Conservation (phyloP, 35 echinoderm and acorn worm species). For the Amphiura filiformis region DNA sequence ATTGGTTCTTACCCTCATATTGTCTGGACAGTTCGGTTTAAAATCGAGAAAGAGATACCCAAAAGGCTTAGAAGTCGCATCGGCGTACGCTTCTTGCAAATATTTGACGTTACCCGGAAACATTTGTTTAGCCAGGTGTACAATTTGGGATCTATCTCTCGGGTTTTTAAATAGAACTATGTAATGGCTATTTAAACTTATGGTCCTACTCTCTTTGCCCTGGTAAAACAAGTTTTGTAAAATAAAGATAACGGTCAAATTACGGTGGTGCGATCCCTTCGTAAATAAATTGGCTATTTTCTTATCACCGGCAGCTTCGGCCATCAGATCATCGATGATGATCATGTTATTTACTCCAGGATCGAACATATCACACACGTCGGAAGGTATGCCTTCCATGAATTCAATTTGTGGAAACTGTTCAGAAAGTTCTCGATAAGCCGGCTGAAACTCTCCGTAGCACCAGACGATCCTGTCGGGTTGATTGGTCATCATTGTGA, state of each 20-base stretch:
- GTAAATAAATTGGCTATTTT: constrained; percentile 42
- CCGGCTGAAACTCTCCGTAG: neutral
- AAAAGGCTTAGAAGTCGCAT: constrained; percentile 18
- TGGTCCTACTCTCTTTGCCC: constrained; percentile 57
- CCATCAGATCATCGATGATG: constrained; percentile 32
- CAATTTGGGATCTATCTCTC: constrained; percentile 13
- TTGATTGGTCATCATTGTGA: neutral
- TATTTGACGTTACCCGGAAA: constrained; percentile 29
- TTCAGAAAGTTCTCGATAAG: neutral
- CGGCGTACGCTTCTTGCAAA: constrained; percentile 29
- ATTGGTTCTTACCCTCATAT: constrained; percentile 10
- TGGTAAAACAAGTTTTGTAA: constrained; percentile 54
- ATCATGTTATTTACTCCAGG: neutral
- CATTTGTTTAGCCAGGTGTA: constrained; percentile 21
- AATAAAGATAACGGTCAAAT: constrained; percentile 44
- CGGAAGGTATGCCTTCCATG: neutral
- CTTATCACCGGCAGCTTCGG: constrained; percentile 40
- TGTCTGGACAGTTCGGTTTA: constrained; percentile 16
- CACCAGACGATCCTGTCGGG: neutral
- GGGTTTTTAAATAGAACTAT: constrained; percentile 43
- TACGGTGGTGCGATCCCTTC: constrained; percentile 53
- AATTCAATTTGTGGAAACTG: neutral
- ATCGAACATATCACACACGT: neutral
- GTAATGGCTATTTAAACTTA: constrained; percentile 63
- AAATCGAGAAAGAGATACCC: constrained; percentile 46